Conservation (phyloP, 2,888 invertebrate genomes). For the Drepanosiphum platanoidis region DNA sequence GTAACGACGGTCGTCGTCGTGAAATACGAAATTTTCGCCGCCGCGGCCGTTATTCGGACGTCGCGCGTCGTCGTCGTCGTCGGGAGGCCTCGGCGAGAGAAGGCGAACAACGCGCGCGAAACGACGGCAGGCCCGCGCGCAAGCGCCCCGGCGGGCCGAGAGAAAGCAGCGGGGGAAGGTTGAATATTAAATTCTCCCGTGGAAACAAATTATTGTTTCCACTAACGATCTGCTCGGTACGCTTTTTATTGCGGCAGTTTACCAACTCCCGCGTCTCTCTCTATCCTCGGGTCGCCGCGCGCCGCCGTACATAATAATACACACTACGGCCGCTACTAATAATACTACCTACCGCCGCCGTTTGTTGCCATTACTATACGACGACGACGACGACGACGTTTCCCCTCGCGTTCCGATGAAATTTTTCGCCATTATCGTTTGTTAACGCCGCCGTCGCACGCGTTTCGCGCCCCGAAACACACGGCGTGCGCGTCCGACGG, state of each 20-base stretch:
- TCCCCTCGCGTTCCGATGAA: neutral
- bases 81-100: neutral
- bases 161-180: neutral
- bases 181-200: constrained; percentile 60
- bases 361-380: too few relatives aligned
- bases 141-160: neutral
- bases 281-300: neutral
- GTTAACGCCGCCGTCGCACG: too few relatives aligned
- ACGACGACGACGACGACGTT: neutral
- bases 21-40: constrained; percentile 28
- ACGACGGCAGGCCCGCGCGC: too few relatives aligned
- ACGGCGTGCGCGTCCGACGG: too few relatives aligned
- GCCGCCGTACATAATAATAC: neutral
- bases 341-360: neutral
- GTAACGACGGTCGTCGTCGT: constrained; percentile 40
- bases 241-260: constrained; percentile 53
- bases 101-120: too few relatives aligned
- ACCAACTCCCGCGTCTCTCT: constrained; percentile 23
- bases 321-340: neutral
- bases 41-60: neutral
- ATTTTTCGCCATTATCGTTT: constrained; percentile 5
- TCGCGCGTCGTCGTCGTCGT: neutral
- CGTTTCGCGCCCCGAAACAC: neutral
- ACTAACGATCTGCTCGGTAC: constrained; percentile 55
- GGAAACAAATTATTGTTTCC: constrained; percentile 61